Conservation (phyloP, 2,113 vertebrate species). For the Mirza zaza region DNA sequence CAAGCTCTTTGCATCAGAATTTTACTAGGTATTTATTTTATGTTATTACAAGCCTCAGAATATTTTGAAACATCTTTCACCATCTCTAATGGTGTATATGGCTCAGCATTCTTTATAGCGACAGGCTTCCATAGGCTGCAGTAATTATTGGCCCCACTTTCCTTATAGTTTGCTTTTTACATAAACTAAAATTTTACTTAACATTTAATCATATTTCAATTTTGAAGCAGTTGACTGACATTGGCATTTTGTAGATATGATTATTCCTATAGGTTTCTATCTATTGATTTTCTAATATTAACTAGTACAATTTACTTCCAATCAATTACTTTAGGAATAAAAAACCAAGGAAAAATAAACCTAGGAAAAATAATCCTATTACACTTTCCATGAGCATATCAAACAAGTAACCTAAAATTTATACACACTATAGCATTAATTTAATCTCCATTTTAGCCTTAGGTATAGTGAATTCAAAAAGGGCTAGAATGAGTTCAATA, state of each 20-base stretch:
- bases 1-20: not conserved
- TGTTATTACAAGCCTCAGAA: not conserved
- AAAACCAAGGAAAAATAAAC: too few relatives aligned
- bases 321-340: conserved; percentile 41
- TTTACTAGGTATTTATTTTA: not conserved
- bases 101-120: not conserved
- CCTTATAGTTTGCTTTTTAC: not conserved
- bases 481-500: conserved; percentile 70
- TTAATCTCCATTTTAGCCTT: not conserved
- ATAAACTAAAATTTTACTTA: conserved; percentile 41
- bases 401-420: accelerated
- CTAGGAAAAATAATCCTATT: not conserved
- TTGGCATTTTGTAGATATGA: conserved; percentile 68
- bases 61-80: not conserved
- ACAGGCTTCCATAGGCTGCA: not conserved
- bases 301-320: conserved; percentile 79
- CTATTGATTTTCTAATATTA: conserved; percentile 52
- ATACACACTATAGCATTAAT: accelerated
- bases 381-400: accelerated
- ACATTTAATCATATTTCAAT: conserved; percentile 57
- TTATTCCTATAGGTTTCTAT: too few relatives aligned
- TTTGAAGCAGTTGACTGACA: conserved; percentile 64
- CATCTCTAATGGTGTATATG: not conserved
- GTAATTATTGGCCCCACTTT: not conserved
- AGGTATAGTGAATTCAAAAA: conserved; percentile 62